A percentile compares a stretch with the other conserved stretches of the same genome.
phyloP scores from a whole-genome alignment of 2,888 invertebrate species.

The Steinernema hermaphroditum region DNA sequence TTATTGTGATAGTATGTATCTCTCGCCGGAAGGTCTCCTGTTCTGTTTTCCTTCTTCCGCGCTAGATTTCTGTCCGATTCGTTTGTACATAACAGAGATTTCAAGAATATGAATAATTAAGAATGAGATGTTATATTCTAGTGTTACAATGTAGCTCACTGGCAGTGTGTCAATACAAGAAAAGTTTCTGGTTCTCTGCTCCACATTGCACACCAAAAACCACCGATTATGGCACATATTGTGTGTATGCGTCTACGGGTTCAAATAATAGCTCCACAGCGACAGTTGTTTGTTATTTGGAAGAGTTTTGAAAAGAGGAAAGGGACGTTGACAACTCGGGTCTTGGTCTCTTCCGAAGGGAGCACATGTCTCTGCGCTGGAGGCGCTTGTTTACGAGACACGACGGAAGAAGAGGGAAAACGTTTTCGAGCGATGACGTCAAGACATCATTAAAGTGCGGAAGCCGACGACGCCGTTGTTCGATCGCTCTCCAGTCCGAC shows the following conservation, averaged over 20 bases:
- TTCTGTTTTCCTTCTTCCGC: slow-evolving; percentile 9
- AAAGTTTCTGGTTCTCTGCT: background rate
- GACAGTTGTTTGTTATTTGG: background rate
- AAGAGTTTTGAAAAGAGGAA: slow-evolving; percentile 3
- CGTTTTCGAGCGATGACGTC: slow-evolving; percentile 25
- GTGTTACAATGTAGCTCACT: slow-evolving; percentile 5
- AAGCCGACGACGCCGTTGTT: slow-evolving; percentile 23
- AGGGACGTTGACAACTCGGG: background rate
- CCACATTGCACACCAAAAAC: background rate
- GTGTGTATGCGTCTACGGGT: slow-evolving; percentile 4
- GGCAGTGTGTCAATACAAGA: slow-evolving; percentile 13
- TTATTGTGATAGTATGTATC: slow-evolving; percentile 16
- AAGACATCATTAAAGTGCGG: slow-evolving; percentile 25
- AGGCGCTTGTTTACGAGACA: slow-evolving; percentile 25
- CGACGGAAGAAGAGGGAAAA: slow-evolving; percentile 26
- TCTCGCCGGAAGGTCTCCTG: background rate
- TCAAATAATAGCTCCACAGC: background rate
- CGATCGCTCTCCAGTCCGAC: background rate
- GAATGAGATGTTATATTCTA: slow-evolving; percentile 18
- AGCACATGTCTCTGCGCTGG: slow-evolving; percentile 17
- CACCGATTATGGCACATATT: slow-evolving; percentile 7
- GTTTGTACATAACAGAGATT: slow-evolving; percentile 26
- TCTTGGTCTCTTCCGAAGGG: slow-evolving; percentile 8
- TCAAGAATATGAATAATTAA: slow-evolving; percentile 12
- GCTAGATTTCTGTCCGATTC: background rate